phyloP scores from a whole-genome alignment of 1,140 invertebrate species.

The Cydia fagiglandana region DNA sequence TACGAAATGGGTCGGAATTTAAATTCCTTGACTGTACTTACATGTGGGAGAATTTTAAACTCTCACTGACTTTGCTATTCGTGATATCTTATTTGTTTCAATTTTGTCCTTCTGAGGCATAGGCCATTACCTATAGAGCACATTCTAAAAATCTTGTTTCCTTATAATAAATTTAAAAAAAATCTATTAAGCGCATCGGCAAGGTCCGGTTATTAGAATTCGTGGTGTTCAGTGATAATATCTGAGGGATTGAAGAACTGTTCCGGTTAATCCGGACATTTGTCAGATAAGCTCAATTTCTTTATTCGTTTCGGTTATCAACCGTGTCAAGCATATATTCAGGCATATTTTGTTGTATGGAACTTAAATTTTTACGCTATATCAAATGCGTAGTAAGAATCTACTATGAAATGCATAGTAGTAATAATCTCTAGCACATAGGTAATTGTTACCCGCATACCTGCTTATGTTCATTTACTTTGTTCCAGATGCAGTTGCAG shows the following conservation, averaged over 20 bases:
- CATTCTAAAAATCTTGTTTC: neutral
- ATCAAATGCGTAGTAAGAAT: neutral
- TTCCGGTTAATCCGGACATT: conserved; percentile 15
- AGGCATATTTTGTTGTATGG: neutral
- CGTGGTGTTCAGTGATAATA: neutral
- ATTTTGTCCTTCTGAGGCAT: no score
- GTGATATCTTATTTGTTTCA: no score
- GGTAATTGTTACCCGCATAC: neutral
- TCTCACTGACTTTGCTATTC: no score
- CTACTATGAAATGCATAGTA: neutral
- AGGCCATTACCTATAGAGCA: neutral
- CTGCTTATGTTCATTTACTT: neutral
- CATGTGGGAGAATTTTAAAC: neutral
- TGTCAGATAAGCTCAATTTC: conserved; percentile 36
- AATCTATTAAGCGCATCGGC: neutral
- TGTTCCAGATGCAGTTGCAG: conserved; percentile 17
- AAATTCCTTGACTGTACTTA: no score
- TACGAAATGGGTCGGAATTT: no score
- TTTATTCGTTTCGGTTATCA: conserved; percentile 22
- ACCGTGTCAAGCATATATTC: neutral
- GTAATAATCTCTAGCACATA: neutral
- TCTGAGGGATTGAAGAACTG: conserved; percentile 15
- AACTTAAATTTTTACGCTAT: neutral
- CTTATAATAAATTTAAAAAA: neutral
- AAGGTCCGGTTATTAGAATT: neutral